Evolutionary conservation across 1,140 invertebrate genomes (phyloP), one percentile per base, ranked within the genome.

Genomic region (Aphelinus atriplicis): DNA sequence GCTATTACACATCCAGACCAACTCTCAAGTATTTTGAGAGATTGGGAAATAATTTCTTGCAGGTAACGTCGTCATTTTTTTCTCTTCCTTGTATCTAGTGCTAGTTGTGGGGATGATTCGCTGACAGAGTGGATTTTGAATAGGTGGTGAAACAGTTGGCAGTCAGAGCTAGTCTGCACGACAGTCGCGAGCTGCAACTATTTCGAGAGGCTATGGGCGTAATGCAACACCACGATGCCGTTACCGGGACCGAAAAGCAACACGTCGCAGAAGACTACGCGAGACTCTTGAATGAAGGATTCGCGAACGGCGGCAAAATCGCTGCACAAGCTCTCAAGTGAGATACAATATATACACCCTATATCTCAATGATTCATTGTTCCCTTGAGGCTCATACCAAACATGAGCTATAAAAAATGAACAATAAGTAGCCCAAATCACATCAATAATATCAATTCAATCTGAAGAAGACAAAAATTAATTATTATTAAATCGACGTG

Each of bases 1-100:
- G 98, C 0, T 99, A 97, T 84, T 99, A 95, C 83, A 96, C 96
- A 0, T 98, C 96, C 0, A 90, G 95, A 65, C 93, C 96, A 10
- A 92, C 95, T 0, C 89, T 95, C 1, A 98, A 98, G 81, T 91
- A 92, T 63, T 94, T 80, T 73, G 95, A 95, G 77, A 88, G 96
- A 61, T 83, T 92, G 70, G 92, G 92, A 1, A 96, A 96, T 81
- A 94, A 93, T 80, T 92, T 94, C 66, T 84, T 97, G 10, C 94
- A 95, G 84, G 94, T 95, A 78, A 88, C 45, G 57, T 60, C 5
- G 3, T 26, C 3, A 1, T 60, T 60, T 9, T 9, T 53, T 53
- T 53, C 51, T 6, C 51, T 53, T 53, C 51, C 51, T 6, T 6
- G 9, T 6, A 9, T 4, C 4, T 53, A 6, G 9, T 53, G 9